Conservation (phyloP, 2,888 invertebrate species). For the Odontocolon sp. region DNA sequence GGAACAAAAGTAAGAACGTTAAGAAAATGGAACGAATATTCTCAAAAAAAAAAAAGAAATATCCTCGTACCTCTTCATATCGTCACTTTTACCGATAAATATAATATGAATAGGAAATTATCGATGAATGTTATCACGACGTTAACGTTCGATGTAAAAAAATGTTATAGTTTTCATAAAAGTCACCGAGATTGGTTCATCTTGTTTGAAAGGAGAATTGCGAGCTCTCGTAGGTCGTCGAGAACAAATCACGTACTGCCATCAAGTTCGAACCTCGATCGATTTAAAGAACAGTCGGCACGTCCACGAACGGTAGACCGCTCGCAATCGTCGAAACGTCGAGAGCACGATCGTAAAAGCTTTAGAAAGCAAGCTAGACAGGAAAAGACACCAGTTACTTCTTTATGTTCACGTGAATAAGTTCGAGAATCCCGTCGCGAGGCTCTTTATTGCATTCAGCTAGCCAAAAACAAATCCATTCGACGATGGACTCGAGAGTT, state of each 20-base stretch:
- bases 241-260: slow-evolving; percentile 40
- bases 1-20: slow-evolving; percentile 26
- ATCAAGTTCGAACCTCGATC: slow-evolving; percentile 36
- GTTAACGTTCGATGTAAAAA: background rate
- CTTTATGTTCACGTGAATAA: slow-evolving; percentile 67
- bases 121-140: background rate
- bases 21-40: slow-evolving; percentile 44
- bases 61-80: too few species aligned
- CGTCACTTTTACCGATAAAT: background rate
- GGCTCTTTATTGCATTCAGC: slow-evolving; percentile 64
- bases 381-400: slow-evolving; percentile 66
- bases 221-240: background rate
- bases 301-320: slow-evolving; percentile 22
- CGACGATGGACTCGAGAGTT: slow-evolving; percentile 60
- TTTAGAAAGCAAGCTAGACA: slow-evolving; percentile 60
- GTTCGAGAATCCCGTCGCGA: slow-evolving; percentile 53
- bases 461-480: slow-evolving; percentile 69
- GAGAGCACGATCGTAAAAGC: slow-evolving; percentile 58
- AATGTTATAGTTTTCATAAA: slow-evolving; percentile 1
- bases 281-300: slow-evolving; percentile 35
- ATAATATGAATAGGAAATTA: slow-evolving; percentile 24
- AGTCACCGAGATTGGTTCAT: slow-evolving; percentile 1
- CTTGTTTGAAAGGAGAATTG: background rate
- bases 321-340: slow-evolving; percentile 53
- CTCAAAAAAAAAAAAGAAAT: background rate